Percentiles rank a stretch among this genome's conserved stretches.
These are phyloP conservation scores for Drosophila greeni DNA, from an alignment of 2,888 invertebrate species.

Conservation along the genomic window DNA sequence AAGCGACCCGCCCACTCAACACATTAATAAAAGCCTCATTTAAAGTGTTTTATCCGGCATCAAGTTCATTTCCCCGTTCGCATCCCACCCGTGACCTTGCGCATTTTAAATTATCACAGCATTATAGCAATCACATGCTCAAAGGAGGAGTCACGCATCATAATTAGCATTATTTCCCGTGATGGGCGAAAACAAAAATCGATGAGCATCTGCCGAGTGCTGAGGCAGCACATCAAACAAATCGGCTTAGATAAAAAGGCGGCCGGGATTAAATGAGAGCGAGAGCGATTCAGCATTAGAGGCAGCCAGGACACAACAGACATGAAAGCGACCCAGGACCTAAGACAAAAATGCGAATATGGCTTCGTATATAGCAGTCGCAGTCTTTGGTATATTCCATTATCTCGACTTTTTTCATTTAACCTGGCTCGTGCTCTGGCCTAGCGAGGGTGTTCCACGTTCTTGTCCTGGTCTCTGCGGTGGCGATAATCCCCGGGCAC, in stretches of 20 bases:
- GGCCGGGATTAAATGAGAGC: slow-evolving; percentile 51
- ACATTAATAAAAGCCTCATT: background rate
- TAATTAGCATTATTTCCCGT: slow-evolving; percentile 60
- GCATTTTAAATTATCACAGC: slow-evolving; percentile 21
- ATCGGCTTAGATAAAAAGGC: slow-evolving; percentile 54
- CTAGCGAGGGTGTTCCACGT: background rate
- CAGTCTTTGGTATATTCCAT: slow-evolving; percentile 24
- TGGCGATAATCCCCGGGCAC: slow-evolving; percentile 34
- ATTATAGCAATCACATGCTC: slow-evolving; percentile 22
- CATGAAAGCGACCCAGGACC: slow-evolving; percentile 22
- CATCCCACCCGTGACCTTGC: slow-evolving; percentile 3
- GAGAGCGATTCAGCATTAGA: slow-evolving; percentile 48
- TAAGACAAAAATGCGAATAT: slow-evolving; percentile 21
- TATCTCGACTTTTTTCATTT: slow-evolving; percentile 22
- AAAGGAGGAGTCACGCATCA: slow-evolving; percentile 31
- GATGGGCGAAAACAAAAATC: slow-evolving; percentile 34
- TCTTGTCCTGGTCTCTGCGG: slow-evolving; percentile 7
- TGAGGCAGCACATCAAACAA: slow-evolving; percentile 60
- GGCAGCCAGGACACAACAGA: slow-evolving; percentile 20
- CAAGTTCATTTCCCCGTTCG: slow-evolving; percentile 7
- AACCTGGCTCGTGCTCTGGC: slow-evolving; percentile 6
- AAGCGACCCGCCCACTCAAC: background rate
- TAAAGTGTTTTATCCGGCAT: slow-evolving; percentile 11
- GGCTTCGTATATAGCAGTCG: slow-evolving; percentile 1
- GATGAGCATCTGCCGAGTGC: slow-evolving; percentile 18